These are phyloP conservation scores for Kryptolebias ocellatus DNA, from an alignment of 2,797 vertebrate genomes.

Conservation along the genomic window DNA sequence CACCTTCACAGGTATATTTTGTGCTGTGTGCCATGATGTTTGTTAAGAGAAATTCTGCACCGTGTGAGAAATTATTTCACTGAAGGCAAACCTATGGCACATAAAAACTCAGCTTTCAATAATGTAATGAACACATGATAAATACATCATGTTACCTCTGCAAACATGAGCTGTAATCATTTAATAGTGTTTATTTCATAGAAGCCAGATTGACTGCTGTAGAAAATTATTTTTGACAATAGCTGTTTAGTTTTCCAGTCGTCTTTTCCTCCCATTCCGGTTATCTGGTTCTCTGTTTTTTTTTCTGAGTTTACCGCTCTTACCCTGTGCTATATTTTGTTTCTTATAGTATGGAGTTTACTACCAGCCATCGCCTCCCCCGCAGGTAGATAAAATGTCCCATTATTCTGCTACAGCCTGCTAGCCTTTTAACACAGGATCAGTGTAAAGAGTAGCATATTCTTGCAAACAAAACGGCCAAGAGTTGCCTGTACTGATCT, in stretches of 20 bases:
- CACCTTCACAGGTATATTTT: slow-evolving; percentile 84
- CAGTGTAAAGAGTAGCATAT: slow-evolving; percentile 19
- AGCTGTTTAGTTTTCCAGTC: slow-evolving; percentile 4
- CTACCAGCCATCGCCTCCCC: slow-evolving; percentile 79
- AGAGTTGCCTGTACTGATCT: slow-evolving; percentile 4
- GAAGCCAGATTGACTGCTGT: slow-evolving; percentile 15
- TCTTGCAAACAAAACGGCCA: slow-evolving; percentile 18
- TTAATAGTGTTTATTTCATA: slow-evolving; percentile 20
- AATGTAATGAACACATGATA: slow-evolving; percentile 16
- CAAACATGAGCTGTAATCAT: slow-evolving; percentile 28
- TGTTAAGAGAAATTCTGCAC: slow-evolving; percentile 20
- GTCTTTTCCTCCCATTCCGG: neutral
- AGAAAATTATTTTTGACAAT: slow-evolving; percentile 6
- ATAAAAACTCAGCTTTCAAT: neutral
- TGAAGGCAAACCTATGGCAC: slow-evolving; percentile 1
- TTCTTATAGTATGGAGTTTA: slow-evolving; percentile 83
- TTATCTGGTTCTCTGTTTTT: slow-evolving; percentile 21
- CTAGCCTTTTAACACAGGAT: slow-evolving; percentile 30
- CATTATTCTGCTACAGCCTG: slow-evolving; percentile 56
- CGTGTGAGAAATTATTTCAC: slow-evolving; percentile 26
- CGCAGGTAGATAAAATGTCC: slow-evolving; percentile 80
- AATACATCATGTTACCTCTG: slow-evolving; percentile 12
- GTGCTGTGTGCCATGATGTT: slow-evolving; percentile 4
- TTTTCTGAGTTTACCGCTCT: slow-evolving; percentile 53
- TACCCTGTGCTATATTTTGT: slow-evolving; percentile 78